These are phyloP conservation scores for Cantharis rufa DNA, from an alignment of 2,888 invertebrate genomes.

Conservation along the genomic window DNA sequence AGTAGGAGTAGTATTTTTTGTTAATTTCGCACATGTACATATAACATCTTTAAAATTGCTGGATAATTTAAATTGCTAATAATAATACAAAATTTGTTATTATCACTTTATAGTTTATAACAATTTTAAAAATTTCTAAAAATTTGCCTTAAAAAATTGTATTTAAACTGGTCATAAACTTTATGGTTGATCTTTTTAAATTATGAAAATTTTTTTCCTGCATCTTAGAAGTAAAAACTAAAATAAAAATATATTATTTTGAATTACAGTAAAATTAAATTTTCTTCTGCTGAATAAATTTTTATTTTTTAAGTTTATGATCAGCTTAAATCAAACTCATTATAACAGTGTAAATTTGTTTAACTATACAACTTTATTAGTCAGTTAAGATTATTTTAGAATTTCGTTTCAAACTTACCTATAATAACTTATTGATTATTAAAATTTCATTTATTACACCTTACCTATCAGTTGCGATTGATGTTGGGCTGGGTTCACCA, in stretches of 20 bases:
- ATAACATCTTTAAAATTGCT: too few relatives aligned
- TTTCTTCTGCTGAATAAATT: too few relatives aligned
- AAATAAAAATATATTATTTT: too few relatives aligned
- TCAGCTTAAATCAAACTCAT: neutral
- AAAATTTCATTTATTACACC: neutral
- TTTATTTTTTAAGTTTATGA: neutral
- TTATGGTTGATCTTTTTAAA: neutral
- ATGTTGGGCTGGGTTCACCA: neutral
- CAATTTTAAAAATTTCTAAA: neutral
- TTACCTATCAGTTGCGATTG: neutral
- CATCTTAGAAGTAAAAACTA: too few relatives aligned
- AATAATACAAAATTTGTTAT: neutral
- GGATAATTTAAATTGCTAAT: neutral
- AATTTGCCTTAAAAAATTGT: neutral
- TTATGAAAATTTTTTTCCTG: too few relatives aligned
- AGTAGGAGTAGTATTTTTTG: too few relatives aligned
- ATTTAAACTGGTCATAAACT: neutral
- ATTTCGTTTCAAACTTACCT: neutral
- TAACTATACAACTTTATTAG: neutral
- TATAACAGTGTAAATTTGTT: neutral
- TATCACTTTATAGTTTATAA: neutral
- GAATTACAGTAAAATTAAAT: too few relatives aligned
- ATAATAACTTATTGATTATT: neutral
- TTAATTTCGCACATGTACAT: too few relatives aligned
- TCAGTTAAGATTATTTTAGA: neutral